These are phyloP conservation scores for Macropis europaea DNA, from an alignment of 2,888 invertebrate genomes.

Conservation along the genomic window DNA sequence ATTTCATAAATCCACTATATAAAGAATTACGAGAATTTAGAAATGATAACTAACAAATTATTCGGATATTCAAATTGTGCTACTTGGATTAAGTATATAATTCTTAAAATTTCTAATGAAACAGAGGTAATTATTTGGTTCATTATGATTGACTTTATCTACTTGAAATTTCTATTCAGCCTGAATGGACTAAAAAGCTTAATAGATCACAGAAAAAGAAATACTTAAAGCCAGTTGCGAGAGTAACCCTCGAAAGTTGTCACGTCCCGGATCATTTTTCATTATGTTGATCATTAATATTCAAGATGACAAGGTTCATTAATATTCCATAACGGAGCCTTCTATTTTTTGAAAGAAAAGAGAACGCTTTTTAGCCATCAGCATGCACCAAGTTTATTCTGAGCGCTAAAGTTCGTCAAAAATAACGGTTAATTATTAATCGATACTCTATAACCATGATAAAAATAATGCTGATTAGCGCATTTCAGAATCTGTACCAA, in stretches of 20 bases:
- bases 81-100: too few species aligned
- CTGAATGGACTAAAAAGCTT: background rate
- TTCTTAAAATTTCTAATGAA: too few species aligned
- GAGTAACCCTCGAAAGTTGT: constrained; percentile 2
- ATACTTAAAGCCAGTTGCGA: background rate
- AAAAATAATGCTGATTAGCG: background rate
- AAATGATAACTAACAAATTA: too few species aligned
- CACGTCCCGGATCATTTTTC: constrained; percentile 18
- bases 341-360: background rate
- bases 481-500: background rate
- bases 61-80: too few species aligned
- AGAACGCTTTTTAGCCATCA: background rate
- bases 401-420: background rate
- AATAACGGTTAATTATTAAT: constrained; percentile 17
- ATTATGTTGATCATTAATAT: constrained; percentile 38
- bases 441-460: background rate
- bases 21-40: too few species aligned
- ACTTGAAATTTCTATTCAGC: background rate
- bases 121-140: too few species aligned
- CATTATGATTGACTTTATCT: too few species aligned
- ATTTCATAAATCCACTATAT: too few species aligned
- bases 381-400: background rate
- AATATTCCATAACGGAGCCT: constrained; percentile 20
- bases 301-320: constrained; percentile 34
- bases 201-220: background rate